Evolutionary conservation across 2,113 vertebrate species (phyloP), one percentile per base, ranked within the genome.

Genomic region (Corvus moneduloides): DNA sequence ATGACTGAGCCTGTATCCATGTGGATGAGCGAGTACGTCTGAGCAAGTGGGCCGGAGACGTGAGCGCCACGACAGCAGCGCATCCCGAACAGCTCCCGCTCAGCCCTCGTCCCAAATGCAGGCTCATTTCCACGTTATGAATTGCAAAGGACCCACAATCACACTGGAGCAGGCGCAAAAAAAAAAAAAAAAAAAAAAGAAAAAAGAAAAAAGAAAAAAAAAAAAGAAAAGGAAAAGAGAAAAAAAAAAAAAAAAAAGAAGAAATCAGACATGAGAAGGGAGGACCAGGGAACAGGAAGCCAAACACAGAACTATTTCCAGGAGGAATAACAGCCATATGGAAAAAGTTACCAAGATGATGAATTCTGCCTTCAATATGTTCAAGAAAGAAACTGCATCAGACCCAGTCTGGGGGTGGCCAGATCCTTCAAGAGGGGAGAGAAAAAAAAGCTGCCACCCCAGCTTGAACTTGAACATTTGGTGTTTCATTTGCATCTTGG

Each of bases 291-390:
- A 95, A 96, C 79, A 96, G 96, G 95, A 96, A 97, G 93, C 90
- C 85, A 93, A 96, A 94, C 52, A 88, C 89, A 93, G 72, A 96
- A 95, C 82, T 95, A 86, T 93, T 95, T 96, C 94, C 93, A 96
- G 90, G 85, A 97, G 92, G 35, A 94, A 94, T 95, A 96, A 90
- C 87, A 83, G 75, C 94, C 95, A 96, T 97, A 96, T 96, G 96
- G 96, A 96, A 96, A 95, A 96, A 96, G 95, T 94, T 96, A 97
- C 85, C 72, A 84, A 75, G 93, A 96, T 91, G 95, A 96, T 95
- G 87, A 94, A 95, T 96, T 97, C 94, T 96, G 90, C 94, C 90
- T 95, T 95, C 96, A 96, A 94, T 96, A 97, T 97, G 95, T 96
- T 96, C 94, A 94, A 95, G 93, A 95, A 94, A 78, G 78, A 95